Percentiles rank a stretch among this genome's conserved stretches.
Conservation (phyloP, 2,888 invertebrate genomes). For the Rhingia campestris region DNA sequence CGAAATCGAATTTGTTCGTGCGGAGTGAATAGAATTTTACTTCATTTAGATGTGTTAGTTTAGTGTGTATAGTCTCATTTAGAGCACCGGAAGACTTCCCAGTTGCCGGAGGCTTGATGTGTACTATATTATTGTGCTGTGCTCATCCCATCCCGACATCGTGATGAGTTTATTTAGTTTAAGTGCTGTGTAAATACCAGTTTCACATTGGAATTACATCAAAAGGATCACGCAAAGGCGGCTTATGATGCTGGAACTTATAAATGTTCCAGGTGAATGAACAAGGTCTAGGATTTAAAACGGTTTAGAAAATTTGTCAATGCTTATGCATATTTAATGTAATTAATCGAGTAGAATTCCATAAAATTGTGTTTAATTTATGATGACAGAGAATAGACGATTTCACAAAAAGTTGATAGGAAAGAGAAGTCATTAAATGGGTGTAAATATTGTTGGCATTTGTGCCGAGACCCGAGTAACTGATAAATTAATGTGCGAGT, state of each 20-base stretch:
- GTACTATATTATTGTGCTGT: neutral
- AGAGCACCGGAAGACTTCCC: constrained; percentile 28
- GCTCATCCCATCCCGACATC: neutral
- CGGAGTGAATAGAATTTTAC: constrained; percentile 63
- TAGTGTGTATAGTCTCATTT: constrained; percentile 19
- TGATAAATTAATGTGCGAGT: constrained; percentile 39
- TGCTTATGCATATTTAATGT: constrained; percentile 63
- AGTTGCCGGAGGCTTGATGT: neutral
- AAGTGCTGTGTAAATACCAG: constrained; percentile 56
- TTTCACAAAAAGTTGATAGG: constrained; percentile 26
- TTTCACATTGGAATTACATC: constrained; percentile 55
- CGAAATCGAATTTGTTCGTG: constrained; percentile 72
- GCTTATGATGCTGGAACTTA: constrained; percentile 39
- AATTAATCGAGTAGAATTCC: constrained; percentile 75
- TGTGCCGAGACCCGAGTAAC: constrained; percentile 41
- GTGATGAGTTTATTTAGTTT: constrained; percentile 65
- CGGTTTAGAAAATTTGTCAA: constrained; percentile 39
- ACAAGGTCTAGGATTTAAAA: constrained; percentile 38
- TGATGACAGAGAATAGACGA: constrained; percentile 56
- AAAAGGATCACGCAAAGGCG: constrained; percentile 37
- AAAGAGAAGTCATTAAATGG: constrained; percentile 16
- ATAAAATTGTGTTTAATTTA: constrained; percentile 69
- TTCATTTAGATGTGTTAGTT: constrained; percentile 21
- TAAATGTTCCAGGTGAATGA: constrained; percentile 63
- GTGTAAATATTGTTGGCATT: constrained; percentile 45